phyloP scores from a whole-genome alignment of 2,888 invertebrate genomes.

The Agonopterix alstromeriana region DNA sequence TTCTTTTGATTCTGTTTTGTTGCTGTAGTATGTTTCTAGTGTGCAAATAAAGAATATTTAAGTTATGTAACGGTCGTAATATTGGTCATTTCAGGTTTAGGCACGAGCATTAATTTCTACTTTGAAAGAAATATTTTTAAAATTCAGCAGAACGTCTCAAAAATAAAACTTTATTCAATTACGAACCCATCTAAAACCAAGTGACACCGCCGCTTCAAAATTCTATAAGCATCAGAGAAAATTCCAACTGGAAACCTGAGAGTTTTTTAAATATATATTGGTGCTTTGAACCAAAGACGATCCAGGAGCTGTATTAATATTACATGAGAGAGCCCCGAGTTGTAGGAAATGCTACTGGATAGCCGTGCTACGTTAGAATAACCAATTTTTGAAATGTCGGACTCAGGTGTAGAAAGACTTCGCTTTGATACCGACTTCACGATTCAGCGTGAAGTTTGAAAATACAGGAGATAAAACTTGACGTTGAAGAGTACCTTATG shows the following conservation, averaged over 20 bases:
- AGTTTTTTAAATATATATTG: constrained; percentile 40
- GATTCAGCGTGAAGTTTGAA: not conserved
- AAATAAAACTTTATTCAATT: constrained; percentile 1
- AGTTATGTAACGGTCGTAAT: too few species aligned
- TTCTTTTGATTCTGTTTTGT: too few species aligned
- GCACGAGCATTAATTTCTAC: too few species aligned
- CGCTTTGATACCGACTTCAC: not conserved
- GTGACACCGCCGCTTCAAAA: constrained; percentile 13
- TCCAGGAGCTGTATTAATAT: constrained; percentile 32
- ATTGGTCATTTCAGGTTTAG: too few species aligned
- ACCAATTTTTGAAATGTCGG: constrained; percentile 38
- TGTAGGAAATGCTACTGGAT: constrained; percentile 19
- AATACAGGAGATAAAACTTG: too few species aligned
- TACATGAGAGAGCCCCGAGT: constrained; percentile 27
- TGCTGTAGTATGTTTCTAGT: too few species aligned
- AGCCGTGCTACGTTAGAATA: constrained; percentile 22
- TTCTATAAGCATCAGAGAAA: constrained; percentile 16
- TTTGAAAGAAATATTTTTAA: too few species aligned
- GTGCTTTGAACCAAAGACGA: constrained; percentile 28
- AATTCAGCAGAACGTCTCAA: not conserved
- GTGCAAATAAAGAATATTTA: too few species aligned
- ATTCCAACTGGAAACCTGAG: constrained; percentile 15
- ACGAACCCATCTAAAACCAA: constrained; percentile 11
- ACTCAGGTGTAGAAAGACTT: constrained; percentile 21
- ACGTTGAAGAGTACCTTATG: too few species aligned